Evolutionary conservation across 2,113 vertebrate species (phyloP).

Genomic region (Piliocolobus tephrosceles): DNA sequence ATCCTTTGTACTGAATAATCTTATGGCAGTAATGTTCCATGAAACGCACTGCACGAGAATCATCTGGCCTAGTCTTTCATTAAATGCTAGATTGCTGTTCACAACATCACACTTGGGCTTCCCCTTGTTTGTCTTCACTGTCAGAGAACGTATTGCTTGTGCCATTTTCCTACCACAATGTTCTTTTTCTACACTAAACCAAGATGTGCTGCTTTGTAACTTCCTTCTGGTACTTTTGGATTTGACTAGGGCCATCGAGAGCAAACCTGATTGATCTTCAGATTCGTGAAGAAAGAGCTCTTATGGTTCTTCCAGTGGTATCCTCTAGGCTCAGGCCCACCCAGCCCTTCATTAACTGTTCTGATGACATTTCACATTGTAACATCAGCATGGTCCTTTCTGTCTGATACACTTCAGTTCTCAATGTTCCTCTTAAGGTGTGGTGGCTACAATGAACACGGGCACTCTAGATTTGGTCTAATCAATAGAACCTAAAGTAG

Average conservation of each 20-base stretch:
- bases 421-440: neutral
- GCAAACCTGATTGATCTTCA: conserved; percentile 11
- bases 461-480: neutral
- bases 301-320: neutral
- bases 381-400: neutral
- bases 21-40: neutral
- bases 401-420: neutral
- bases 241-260: neutral
- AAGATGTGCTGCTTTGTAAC: neutral
- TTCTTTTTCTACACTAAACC: neutral
- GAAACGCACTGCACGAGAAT: neutral
- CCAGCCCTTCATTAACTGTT: neutral
- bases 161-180: neutral
- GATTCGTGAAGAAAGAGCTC: neutral
- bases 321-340: neutral
- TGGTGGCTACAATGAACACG: neutral
- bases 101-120: neutral
- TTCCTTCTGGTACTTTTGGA: neutral
- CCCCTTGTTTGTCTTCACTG: neutral
- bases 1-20: neutral
- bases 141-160: neutral
- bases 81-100: neutral
- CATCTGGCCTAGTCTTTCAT: neutral
- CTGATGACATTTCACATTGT: neutral
- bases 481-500: neutral